A percentile compares a stretch with the other conserved stretches of the same genome.
phyloP scores from a whole-genome alignment of 2,113 vertebrate species.

The Hippopotamus amphibius region DNA sequence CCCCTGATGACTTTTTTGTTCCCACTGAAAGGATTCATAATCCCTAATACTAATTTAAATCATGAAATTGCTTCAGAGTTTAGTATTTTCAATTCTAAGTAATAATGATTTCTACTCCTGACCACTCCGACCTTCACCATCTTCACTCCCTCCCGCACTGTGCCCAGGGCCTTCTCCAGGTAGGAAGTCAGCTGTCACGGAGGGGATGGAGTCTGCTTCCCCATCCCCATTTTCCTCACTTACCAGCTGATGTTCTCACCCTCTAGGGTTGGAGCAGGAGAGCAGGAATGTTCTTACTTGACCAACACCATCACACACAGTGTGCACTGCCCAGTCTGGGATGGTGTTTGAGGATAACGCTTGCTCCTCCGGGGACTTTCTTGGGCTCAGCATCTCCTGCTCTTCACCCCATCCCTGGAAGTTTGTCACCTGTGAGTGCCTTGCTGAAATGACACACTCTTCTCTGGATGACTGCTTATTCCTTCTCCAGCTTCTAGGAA shows the following conservation, averaged over 20 bases:
- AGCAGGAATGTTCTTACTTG: neutral
- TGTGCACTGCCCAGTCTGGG: neutral
- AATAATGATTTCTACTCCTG: neutral
- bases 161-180: neutral
- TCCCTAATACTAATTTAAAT: neutral
- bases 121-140: neutral
- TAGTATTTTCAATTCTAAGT: neutral
- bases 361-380: neutral
- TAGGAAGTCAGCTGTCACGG: neutral
- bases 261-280: neutral
- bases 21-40: neutral
- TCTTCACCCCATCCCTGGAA: neutral
- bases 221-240: neutral
- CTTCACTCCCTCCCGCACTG: fast-evolving
- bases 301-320: too few relatives aligned
- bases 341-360: neutral
- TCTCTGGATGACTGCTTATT: neutral
- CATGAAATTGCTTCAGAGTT: neutral
- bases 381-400: neutral
- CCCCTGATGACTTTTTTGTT: neutral
- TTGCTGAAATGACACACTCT: neutral
- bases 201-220: neutral
- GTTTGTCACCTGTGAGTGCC: neutral
- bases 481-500: neutral
- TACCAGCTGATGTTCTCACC: neutral